These are phyloP conservation scores for Plecotus auritus DNA, from an alignment of 2,113 vertebrate genomes.

Conservation along the genomic window DNA sequence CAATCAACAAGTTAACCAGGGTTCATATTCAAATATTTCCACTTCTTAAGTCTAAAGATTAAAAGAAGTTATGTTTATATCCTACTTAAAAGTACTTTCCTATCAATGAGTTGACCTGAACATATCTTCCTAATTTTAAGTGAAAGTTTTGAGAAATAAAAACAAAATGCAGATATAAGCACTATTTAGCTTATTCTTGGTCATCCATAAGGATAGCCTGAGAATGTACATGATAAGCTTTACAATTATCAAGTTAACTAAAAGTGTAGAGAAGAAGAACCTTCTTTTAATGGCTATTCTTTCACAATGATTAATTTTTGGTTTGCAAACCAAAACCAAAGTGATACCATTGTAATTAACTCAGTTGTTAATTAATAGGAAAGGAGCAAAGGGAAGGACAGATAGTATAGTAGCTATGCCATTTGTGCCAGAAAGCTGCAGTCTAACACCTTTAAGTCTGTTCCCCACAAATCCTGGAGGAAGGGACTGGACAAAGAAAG, in stretches of 20 bases:
- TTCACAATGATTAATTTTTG: not conserved
- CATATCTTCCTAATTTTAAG: not conserved
- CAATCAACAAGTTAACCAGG: not conserved
- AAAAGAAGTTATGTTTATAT: not conserved
- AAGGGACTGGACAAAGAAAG: no score
- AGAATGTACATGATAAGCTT: not conserved
- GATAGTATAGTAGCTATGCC: no score
- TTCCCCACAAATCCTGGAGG: no score
- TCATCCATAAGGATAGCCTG: not conserved
- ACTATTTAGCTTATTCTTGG: not conserved
- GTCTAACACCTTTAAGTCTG: no score
- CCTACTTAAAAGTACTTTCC: not conserved
- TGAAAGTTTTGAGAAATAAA: conserved; percentile 17
- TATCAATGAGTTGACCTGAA: not conserved
- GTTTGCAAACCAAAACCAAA: not conserved
- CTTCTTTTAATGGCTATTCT: not conserved
- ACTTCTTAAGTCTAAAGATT: not conserved
- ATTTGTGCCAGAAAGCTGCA: no score
- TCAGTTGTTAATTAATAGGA: no score
- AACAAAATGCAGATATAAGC: not conserved
- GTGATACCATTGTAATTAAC: no score
- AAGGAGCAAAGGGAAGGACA: no score
- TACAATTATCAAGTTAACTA: not conserved
- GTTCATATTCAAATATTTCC: not conserved
- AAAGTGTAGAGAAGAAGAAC: not conserved